phyloP scores from a whole-genome alignment of 2,113 vertebrate species.

The Trinectes maculatus region DNA sequence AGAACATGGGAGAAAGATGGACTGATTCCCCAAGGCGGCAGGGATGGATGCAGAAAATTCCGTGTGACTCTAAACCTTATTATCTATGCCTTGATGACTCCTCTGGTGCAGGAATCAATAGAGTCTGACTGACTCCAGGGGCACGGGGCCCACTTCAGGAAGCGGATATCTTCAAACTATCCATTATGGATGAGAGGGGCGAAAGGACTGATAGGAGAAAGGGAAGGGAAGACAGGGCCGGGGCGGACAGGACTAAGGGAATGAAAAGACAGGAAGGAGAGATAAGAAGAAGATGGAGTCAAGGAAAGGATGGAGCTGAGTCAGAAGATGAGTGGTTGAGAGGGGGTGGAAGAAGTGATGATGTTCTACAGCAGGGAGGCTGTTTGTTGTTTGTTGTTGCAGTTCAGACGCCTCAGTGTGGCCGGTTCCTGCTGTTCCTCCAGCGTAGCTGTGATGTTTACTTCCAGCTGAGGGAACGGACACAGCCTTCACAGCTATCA shows the following conservation, averaged over 20 bases:
- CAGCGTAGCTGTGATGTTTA: slow-evolving; percentile 18
- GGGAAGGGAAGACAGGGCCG: background rate
- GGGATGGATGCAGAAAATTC: slow-evolving; percentile 57
- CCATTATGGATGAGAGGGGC: slow-evolving; percentile 89
- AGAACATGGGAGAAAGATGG: slow-evolving; percentile 22
- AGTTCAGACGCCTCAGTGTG: slow-evolving; percentile 12
- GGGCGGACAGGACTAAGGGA: slow-evolving; percentile 13
- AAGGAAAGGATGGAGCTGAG: slow-evolving; percentile 9
- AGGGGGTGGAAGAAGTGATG: slow-evolving; percentile 22
- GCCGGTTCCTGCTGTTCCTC: slow-evolving; percentile 18
- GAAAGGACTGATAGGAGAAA: slow-evolving; percentile 29
- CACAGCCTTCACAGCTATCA: slow-evolving; percentile 19
- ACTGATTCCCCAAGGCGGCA: slow-evolving; percentile 46
- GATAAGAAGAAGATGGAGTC: background rate
- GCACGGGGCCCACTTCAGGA: slow-evolving; percentile 78
- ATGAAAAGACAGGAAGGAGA: slow-evolving; percentile 7
- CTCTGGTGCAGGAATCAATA: slow-evolving; percentile 85
- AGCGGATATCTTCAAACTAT: slow-evolving; percentile 84
- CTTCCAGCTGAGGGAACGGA: slow-evolving; percentile 36
- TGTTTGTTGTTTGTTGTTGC: slow-evolving; percentile 10
- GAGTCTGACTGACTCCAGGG: slow-evolving; percentile 81
- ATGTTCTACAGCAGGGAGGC: slow-evolving; percentile 16
- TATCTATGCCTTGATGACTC: slow-evolving; percentile 77
- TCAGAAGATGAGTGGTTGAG: background rate
- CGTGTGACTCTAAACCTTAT: slow-evolving; percentile 77